These are phyloP conservation scores for Caenorhabditis panamensis DNA, from an alignment of 2,888 invertebrate species.

Conservation along the genomic window DNA sequence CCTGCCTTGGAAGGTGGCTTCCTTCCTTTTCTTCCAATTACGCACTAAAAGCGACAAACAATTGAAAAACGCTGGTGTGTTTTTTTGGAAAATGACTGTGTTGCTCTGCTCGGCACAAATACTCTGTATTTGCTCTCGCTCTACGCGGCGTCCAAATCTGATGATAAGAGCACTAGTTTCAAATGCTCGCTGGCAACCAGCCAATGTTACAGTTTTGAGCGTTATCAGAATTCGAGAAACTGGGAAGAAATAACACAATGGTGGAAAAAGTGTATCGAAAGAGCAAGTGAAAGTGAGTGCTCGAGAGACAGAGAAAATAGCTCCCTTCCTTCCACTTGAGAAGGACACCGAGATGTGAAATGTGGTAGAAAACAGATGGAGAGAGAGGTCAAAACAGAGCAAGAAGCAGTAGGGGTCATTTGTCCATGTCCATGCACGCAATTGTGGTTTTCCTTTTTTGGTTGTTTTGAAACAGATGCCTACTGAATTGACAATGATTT, in stretches of 20 bases:
- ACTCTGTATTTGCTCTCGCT: constrained; percentile 13
- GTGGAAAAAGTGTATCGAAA: neutral
- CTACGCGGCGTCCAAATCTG: constrained; percentile 2
- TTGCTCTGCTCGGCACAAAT: constrained; percentile 20
- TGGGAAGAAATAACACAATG: neutral
- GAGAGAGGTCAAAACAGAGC: constrained; percentile 17
- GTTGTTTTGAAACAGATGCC: neutral
- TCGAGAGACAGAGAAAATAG: no score
- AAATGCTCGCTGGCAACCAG: constrained; percentile 28
- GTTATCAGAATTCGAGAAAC: neutral
- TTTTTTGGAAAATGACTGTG: constrained; percentile 16
- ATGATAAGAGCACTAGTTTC: constrained; percentile 45
- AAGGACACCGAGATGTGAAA: neutral
- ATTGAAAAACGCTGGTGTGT: neutral
- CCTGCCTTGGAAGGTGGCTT: neutral
- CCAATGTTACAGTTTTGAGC: constrained; percentile 12
- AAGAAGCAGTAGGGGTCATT: constrained; percentile 4
- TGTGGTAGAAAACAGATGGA: neutral
- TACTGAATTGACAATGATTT: constrained; percentile 30
- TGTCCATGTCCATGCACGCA: constrained; percentile 23
- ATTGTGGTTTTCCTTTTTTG: neutral
- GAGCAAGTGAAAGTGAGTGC: neutral
- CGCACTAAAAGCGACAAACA: neutral
- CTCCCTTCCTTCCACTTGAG: neutral
- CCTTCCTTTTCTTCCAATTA: constrained; percentile 7